These are phyloP conservation scores for Austrofundulus limnaeus DNA, from an alignment of 2,113 vertebrate species.

Conservation along the genomic window DNA sequence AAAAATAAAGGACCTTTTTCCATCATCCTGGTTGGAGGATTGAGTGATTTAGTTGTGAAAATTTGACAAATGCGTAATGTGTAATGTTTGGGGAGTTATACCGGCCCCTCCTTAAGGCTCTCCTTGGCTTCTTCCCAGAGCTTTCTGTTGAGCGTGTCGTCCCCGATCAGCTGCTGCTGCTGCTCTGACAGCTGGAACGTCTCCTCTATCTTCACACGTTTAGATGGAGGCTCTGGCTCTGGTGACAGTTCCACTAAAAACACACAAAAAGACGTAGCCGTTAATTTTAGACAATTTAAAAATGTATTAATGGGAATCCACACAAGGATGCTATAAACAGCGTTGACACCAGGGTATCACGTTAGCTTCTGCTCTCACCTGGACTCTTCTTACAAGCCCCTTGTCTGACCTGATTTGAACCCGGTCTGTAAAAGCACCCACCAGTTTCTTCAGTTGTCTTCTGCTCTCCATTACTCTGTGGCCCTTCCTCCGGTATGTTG, in stretches of 20 bases:
- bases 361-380: no score
- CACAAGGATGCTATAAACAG: not conserved
- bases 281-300: not conserved
- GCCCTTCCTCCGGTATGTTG: constrained; percentile 51
- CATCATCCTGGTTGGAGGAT: not conserved
- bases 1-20: no score
- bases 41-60: not conserved
- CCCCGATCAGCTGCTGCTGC: constrained; percentile 87
- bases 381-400: constrained; percentile 47
- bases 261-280: constrained; percentile 31
- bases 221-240: constrained; percentile 75
- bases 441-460: constrained; percentile 83
- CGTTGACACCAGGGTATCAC: not conserved
- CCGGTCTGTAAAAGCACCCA: constrained; percentile 63
- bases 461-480: constrained; percentile 84
- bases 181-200: constrained; percentile 90
- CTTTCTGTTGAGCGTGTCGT: constrained; percentile 94
- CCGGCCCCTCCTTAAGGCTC: constrained; percentile 91
- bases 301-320: no score
- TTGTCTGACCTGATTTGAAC: constrained; percentile 58
- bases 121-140: constrained; percentile 95
- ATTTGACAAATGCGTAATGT: not conserved
- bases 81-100: constrained; percentile 67
- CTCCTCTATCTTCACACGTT: constrained; percentile 87
- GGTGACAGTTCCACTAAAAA: constrained; percentile 46